Conservation (phyloP, 2,797 vertebrate genomes). For the Liparis tanakae region DNA sequence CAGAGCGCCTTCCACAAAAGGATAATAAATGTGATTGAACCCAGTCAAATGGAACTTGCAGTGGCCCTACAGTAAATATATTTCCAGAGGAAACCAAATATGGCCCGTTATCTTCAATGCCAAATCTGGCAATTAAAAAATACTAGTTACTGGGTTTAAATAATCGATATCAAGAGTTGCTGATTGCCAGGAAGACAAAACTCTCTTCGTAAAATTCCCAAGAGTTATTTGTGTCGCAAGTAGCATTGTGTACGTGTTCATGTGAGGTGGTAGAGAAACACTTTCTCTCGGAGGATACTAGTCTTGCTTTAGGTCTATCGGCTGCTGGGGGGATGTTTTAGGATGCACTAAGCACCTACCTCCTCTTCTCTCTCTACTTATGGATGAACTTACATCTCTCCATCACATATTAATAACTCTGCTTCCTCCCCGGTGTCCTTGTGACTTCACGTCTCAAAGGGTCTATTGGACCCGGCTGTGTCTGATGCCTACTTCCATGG, state of each 20-base stretch:
- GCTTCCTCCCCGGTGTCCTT: no score
- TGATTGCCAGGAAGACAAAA: not conserved
- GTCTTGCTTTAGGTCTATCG: no score
- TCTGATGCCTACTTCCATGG: no score
- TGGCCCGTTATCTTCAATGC: not conserved
- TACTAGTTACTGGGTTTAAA: not conserved
- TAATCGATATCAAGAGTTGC: not conserved
- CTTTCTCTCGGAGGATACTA: not conserved
- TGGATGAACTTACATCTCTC: no score
- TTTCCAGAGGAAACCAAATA: constrained; percentile 6
- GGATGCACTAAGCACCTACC: no score
- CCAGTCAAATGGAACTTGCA: not conserved
- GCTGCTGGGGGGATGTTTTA: no score
- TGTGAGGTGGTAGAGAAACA: not conserved
- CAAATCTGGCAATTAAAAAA: not conserved
- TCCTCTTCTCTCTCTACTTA: no score
- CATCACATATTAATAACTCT: no score
- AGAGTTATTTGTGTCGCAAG: not conserved
- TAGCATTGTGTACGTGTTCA: not conserved
- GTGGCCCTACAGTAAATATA: not conserved
- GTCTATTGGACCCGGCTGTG: no score
- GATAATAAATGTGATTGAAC: constrained; percentile 13
- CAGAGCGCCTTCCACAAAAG: constrained; percentile 6
- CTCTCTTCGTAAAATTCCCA: not conserved
- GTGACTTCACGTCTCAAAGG: no score